A percentile compares a stretch with the other conserved stretches of the same genome.
These are phyloP conservation scores for Mastacembelus armatus DNA, from an alignment of 2,797 vertebrate genomes.

Conservation along the genomic window DNA sequence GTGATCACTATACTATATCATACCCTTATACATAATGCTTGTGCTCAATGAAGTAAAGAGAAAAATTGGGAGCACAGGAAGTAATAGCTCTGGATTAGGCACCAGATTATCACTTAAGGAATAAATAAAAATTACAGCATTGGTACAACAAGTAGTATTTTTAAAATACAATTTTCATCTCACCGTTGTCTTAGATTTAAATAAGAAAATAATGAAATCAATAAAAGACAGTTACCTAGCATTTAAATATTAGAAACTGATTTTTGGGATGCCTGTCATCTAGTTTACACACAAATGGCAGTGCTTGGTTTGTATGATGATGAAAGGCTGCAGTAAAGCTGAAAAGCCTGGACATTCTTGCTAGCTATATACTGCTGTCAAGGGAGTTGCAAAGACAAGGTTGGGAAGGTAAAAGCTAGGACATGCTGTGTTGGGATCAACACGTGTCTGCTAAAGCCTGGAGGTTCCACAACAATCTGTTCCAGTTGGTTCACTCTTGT, in stretches of 20 bases:
- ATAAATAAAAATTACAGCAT: not conserved
- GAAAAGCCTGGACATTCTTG: slow-evolving; percentile 47
- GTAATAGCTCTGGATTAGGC: not conserved
- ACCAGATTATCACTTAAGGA: not conserved
- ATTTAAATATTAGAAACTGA: not conserved
- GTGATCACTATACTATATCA: not conserved
- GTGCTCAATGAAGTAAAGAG: not conserved
- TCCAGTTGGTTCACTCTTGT: slow-evolving; percentile 81
- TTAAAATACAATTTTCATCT: not conserved
- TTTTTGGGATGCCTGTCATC: not conserved
- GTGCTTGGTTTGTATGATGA: slow-evolving; percentile 34
- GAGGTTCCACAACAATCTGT: slow-evolving; percentile 83
- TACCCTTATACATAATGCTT: not conserved
- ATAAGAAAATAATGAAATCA: not conserved
- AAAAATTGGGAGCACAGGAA: not conserved
- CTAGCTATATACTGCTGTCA: slow-evolving; percentile 64
- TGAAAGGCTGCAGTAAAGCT: slow-evolving; percentile 45
- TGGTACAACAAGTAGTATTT: not conserved
- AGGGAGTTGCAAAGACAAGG: slow-evolving; percentile 53
- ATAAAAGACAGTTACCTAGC: no score
- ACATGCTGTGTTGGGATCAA: slow-evolving; percentile 78
- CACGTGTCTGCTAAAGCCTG: slow-evolving; percentile 81
- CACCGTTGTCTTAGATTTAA: not conserved
- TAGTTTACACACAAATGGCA: slow-evolving; percentile 3
- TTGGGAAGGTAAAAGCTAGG: slow-evolving; percentile 74